Evolutionary conservation across 2,113 vertebrate species (phyloP).

Genomic region (Saimiri boliviensis): DNA sequence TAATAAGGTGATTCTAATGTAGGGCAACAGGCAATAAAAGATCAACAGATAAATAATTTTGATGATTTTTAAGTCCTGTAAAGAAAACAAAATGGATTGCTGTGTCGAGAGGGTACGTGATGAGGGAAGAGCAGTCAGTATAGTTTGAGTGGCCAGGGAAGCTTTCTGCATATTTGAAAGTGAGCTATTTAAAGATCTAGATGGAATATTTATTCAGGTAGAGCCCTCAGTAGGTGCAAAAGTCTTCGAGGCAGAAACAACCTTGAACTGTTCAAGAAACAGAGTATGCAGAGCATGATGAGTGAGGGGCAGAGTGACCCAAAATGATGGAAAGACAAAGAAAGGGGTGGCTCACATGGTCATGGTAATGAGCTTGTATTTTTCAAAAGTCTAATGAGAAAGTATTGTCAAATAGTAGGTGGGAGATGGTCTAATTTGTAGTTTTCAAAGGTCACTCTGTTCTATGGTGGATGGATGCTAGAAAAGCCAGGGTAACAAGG

Average conservation of each 20-base stretch:
- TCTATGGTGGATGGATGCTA: neutral
- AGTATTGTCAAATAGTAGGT: neutral
- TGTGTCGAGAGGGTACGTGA: neutral
- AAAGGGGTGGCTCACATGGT: neutral
- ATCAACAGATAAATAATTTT: neutral
- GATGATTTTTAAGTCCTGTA: slow-evolving; percentile 14
- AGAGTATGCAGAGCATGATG: neutral
- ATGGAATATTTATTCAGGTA: neutral
- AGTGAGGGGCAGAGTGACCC: neutral
- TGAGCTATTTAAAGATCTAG: neutral
- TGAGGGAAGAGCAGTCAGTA: neutral
- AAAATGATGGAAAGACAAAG: neutral
- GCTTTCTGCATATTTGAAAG: neutral
- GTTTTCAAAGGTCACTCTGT: slow-evolving; percentile 4
- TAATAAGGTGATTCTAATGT: neutral
- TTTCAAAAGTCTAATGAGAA: slow-evolving; percentile 8
- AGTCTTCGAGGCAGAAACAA: neutral
- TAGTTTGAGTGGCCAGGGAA: neutral
- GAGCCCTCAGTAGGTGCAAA: neutral
- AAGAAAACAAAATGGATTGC: neutral
- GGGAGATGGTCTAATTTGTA: neutral
- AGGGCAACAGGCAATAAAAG: neutral
- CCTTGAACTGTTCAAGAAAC: neutral
- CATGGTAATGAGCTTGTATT: neutral
- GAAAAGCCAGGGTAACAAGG: neutral